Conservation (phyloP, 2,888 invertebrate species). For the Arenicola marina region DNA sequence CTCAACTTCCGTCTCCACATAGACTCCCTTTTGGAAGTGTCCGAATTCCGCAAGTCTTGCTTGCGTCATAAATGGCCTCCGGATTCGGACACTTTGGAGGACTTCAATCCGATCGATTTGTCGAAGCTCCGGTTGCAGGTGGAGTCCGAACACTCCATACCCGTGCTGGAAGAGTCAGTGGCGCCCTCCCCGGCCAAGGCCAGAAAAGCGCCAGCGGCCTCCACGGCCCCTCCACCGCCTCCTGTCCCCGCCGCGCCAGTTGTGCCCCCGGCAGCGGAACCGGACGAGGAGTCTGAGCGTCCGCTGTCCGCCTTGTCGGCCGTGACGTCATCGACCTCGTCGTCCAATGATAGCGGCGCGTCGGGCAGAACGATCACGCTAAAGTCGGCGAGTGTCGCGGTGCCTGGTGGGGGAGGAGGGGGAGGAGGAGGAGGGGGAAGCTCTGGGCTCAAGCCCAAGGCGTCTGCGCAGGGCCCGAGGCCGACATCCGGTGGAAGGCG, state of each 20-base stretch:
- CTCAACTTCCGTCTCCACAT: constrained; percentile 34
- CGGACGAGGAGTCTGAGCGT: background rate
- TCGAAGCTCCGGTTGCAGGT: background rate
- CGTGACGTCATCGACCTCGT: no score
- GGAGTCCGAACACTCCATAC: no score
- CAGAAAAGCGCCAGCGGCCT: background rate
- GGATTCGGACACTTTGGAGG: constrained; percentile 3
- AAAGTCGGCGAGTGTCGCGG: no score
- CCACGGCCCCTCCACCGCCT: background rate
- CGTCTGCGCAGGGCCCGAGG: no score
- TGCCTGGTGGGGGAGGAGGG: no score
- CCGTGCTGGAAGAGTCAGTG: background rate
- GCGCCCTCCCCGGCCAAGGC: background rate
- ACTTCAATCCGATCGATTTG: background rate
- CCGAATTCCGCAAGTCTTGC: constrained; percentile 36
- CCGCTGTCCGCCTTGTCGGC: background rate
- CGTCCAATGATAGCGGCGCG: no score
- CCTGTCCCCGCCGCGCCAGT: background rate
- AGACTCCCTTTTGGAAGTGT: constrained; percentile 33
- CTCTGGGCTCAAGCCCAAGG: no score
- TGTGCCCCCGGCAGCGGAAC: background rate
- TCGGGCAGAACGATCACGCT: no score
- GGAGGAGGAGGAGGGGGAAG: no score
- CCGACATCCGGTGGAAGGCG: no score
- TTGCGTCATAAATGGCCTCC: constrained; percentile 36